A percentile compares a stretch with the other conserved stretches of the same genome.
Evolutionary conservation across 2,888 invertebrate genomes (phyloP).

Genomic region (Troilus luridus): DNA sequence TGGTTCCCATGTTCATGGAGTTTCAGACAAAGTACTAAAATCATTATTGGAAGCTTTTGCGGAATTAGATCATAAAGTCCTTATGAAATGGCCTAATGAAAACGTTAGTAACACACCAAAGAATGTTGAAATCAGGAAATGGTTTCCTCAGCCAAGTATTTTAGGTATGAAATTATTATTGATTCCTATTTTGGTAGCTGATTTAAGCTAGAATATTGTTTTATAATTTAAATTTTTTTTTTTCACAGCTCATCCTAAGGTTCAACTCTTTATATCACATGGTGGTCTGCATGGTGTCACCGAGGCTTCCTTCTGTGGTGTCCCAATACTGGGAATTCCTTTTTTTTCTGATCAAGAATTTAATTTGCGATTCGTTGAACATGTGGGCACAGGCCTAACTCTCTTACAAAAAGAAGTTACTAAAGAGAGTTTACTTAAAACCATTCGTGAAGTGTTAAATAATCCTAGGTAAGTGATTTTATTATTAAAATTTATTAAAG

Average conservation of each 20-base stretch:
- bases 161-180: conserved; percentile 34
- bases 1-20: conserved; percentile 14
- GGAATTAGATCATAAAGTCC: conserved; percentile 17
- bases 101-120: conserved; percentile 8
- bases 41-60: conserved; percentile 11
- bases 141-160: conserved; percentile 53
- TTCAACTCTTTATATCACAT: conserved; percentile 72
- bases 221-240: not conserved
- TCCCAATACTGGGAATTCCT: conserved; percentile 68
- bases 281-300: conserved; percentile 72
- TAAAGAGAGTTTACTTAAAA: conserved; percentile 68
- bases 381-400: conserved; percentile 62
- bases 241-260: conserved; percentile 69
- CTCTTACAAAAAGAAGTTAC: conserved; percentile 60
- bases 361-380: conserved; percentile 63
- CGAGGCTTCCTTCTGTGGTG: conserved; percentile 70
- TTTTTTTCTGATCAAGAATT: conserved; percentile 65
- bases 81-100: conserved; percentile 52
- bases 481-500: not conserved
- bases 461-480: conserved; percentile 70
- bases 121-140: conserved; percentile 46
- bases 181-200: not conserved
- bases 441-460: conserved; percentile 69
- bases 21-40: not conserved
- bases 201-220: not conserved